Evolutionary conservation across 2,888 invertebrate genomes (phyloP).

Genomic region (Morpho achilles): DNA sequence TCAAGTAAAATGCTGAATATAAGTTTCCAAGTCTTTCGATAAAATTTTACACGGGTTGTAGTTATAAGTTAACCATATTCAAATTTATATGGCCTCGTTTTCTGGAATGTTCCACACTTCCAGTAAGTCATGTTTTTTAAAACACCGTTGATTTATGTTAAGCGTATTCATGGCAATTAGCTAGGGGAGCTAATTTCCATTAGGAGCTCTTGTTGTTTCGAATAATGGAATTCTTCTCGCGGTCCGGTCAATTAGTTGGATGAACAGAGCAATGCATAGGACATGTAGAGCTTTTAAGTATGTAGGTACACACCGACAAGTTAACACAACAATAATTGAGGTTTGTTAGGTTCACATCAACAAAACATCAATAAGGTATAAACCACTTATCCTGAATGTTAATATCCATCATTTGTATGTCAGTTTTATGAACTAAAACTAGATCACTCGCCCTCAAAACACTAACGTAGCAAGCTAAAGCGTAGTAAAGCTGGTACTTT

Average conservation of each 20-base stretch:
- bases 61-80: constrained; percentile 11
- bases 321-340: too few relatives aligned
- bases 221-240: constrained; percentile 29
- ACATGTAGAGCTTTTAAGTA: neutral
- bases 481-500: too few relatives aligned
- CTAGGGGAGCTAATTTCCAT: constrained; percentile 30
- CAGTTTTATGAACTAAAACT: too few relatives aligned
- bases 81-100: constrained; percentile 12
- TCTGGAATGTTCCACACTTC: constrained; percentile 3
- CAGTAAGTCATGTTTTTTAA: constrained; percentile 23
- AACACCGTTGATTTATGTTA: constrained; percentile 29
- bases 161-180: constrained; percentile 32
- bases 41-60: constrained; percentile 3
- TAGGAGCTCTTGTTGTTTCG: constrained; percentile 27
- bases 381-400: too few relatives aligned
- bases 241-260: constrained; percentile 23
- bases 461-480: too few relatives aligned
- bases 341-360: too few relatives aligned
- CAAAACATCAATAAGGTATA: too few relatives aligned
- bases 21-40: neutral
- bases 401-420: too few relatives aligned
- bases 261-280: constrained; percentile 11
- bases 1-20: too few relatives aligned
- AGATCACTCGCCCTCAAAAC: too few relatives aligned
- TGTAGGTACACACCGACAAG: too few relatives aligned